Percentiles rank a stretch among this genome's conserved stretches.
phyloP scores from a whole-genome alignment of 2,113 vertebrate genomes.

The Tachysurus fulvidraco region DNA sequence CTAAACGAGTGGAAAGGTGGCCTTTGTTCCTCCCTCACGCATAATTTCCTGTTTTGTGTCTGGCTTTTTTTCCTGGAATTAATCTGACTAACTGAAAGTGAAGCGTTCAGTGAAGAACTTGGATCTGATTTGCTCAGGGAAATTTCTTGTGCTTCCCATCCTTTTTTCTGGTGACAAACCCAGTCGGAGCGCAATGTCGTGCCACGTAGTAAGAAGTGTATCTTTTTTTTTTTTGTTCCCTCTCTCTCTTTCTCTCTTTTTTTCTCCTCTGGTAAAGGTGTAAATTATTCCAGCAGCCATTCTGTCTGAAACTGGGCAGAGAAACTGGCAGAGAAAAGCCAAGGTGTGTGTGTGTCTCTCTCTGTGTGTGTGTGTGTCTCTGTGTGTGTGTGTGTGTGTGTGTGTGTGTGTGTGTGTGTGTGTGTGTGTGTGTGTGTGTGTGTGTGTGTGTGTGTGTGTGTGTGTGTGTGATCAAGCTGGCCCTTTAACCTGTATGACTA shows the following conservation, averaged over 20 bases:
- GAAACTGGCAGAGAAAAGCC: conserved; percentile 27
- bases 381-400: conserved; percentile 35
- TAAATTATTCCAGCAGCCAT: conserved; percentile 68
- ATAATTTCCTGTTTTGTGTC: conserved; percentile 30
- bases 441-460: conserved; percentile 17
- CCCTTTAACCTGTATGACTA: conserved; percentile 26
- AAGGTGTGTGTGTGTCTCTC: conserved; percentile 14
- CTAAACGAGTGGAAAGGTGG: conserved; percentile 20
- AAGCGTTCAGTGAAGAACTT: not conserved
- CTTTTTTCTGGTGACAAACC: not conserved
- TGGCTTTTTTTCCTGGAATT: conserved; percentile 21
- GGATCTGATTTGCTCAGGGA: conserved; percentile 31
- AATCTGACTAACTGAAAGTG: conserved; percentile 8
- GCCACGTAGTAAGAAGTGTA: not conserved
- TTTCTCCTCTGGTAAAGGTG: conserved; percentile 46
- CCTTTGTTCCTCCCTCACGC: conserved; percentile 15
- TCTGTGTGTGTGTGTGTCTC: not conserved
- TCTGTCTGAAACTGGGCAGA: conserved; percentile 55
- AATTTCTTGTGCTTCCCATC: not conserved
- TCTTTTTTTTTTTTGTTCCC: too few species aligned
- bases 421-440: conserved; percentile 29
- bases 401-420: conserved; percentile 3
- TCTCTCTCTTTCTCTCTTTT: not conserved
- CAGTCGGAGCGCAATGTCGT: not conserved
- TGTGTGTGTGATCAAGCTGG: not conserved